phyloP scores from a whole-genome alignment of 1,140 invertebrate genomes.

The Drosophila truncata region DNA sequence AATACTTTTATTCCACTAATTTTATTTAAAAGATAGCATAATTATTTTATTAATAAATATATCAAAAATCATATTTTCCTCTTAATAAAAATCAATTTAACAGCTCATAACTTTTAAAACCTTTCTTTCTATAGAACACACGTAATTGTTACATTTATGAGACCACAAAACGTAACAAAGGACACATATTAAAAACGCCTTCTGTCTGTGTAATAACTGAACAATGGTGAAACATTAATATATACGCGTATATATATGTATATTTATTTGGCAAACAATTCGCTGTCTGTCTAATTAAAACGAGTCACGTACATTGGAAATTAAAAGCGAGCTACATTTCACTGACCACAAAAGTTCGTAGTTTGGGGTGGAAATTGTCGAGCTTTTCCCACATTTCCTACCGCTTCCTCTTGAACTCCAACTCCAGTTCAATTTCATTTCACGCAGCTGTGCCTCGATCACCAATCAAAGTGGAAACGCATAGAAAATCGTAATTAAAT shows the following conservation, averaged over 20 bases:
- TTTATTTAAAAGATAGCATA: background rate
- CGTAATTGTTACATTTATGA: conserved; percentile 7
- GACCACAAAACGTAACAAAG: conserved; percentile 19
- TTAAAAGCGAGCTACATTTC: conserved; percentile 54
- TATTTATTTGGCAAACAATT: conserved; percentile 15
- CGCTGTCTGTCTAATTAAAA: conserved; percentile 49
- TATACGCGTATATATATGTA: background rate
- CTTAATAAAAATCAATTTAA: background rate
- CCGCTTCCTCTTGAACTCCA: background rate
- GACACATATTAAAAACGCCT: conserved; percentile 11
- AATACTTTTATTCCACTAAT: no score
- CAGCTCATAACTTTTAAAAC: background rate
- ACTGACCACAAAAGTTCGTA: conserved; percentile 48
- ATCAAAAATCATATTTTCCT: background rate
- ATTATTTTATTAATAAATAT: background rate
- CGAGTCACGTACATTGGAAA: conserved; percentile 58
- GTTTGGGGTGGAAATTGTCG: background rate
- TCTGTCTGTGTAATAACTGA: background rate
- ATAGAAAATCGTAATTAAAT: conserved; percentile 57
- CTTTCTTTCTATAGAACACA: background rate
- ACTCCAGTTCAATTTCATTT: conserved; percentile 38
- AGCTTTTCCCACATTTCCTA: background rate
- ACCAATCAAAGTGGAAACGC: conserved; percentile 49
- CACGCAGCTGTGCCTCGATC: conserved; percentile 50
- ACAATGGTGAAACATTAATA: background rate